Percentiles rank a stretch among this genome's conserved stretches.
Conservation (phyloP, 2,113 vertebrate genomes). For the Brienomyrus longianalis region DNA sequence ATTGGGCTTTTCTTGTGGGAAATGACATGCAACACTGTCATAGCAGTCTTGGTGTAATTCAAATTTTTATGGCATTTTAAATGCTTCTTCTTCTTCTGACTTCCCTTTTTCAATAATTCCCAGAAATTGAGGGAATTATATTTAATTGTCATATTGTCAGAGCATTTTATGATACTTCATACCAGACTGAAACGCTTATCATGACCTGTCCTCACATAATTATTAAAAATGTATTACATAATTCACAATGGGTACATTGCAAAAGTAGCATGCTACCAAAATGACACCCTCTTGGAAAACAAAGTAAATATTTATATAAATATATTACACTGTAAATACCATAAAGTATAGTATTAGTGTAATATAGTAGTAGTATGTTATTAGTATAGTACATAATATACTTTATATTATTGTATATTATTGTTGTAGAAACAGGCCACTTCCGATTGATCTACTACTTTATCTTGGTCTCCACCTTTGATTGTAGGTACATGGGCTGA, state of each 20-base stretch:
- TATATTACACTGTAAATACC: not conserved
- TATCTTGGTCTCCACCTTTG: not conserved
- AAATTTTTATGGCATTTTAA: not conserved
- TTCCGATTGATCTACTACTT: not conserved
- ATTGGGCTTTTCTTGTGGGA: not conserved
- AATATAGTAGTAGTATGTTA: not conserved
- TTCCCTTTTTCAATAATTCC: not conserved
- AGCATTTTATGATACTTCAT: not conserved
- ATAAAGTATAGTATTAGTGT: not conserved
- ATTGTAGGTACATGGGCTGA: constrained; percentile 42
- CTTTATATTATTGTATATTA: not conserved
- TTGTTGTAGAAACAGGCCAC: not conserved
- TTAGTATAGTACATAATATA: not conserved
- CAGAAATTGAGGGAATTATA: not conserved
- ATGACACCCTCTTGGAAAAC: not conserved
- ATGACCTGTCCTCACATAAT: not conserved
- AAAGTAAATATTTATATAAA: not conserved
- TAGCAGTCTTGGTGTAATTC: not conserved
- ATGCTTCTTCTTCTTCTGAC: not conserved
- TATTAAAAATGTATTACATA: not conserved
- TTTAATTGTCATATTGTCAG: not conserved
- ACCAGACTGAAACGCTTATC: not conserved
- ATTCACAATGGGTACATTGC: not conserved
- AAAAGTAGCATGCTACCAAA: not conserved
- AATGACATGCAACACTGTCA: not conserved